Percentiles rank a stretch among this genome's conserved stretches.
Evolutionary conservation across 2,888 invertebrate species (phyloP).

Genomic region (Dynastes maya): DNA sequence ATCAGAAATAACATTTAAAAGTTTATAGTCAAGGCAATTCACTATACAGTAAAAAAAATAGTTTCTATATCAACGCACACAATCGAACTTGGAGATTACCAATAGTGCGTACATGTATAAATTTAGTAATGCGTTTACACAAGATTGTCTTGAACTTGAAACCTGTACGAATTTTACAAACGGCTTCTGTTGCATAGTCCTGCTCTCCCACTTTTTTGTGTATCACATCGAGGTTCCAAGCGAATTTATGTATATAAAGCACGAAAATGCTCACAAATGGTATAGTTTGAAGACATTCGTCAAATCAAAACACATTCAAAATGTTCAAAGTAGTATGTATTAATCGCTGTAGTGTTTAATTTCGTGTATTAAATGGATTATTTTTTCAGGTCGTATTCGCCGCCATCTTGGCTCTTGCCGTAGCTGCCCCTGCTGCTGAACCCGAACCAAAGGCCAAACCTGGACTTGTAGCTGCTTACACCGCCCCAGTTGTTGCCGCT

Average conservation of each 20-base stretch:
- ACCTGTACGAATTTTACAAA: slow-evolving; percentile 21
- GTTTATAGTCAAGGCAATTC: slow-evolving; percentile 27
- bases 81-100: slow-evolving; percentile 35
- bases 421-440: slow-evolving; percentile 69
- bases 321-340: slow-evolving; percentile 24
- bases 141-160: slow-evolving; percentile 44
- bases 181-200: neutral
- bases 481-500: slow-evolving; percentile 47
- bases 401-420: slow-evolving; percentile 70
- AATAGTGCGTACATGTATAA: slow-evolving; percentile 26
- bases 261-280: neutral
- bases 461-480: slow-evolving; percentile 67
- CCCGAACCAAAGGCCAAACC: slow-evolving; percentile 53
- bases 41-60: slow-evolving; percentile 12
- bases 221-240: neutral
- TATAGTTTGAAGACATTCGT: slow-evolving; percentile 17
- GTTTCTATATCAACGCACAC: slow-evolving; percentile 5
- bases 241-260: slow-evolving; percentile 26
- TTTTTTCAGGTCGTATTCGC: slow-evolving; percentile 70
- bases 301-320: slow-evolving; percentile 8
- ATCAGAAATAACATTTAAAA: neutral
- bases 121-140: slow-evolving; percentile 36
- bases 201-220: slow-evolving; percentile 8
- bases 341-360: too few species aligned
- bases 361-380: neutral